A percentile compares a stretch with the other conserved stretches of the same genome.
These are phyloP conservation scores for Characodon lateralis DNA, from an alignment of 2,797 vertebrate genomes.

Conservation along the genomic window DNA sequence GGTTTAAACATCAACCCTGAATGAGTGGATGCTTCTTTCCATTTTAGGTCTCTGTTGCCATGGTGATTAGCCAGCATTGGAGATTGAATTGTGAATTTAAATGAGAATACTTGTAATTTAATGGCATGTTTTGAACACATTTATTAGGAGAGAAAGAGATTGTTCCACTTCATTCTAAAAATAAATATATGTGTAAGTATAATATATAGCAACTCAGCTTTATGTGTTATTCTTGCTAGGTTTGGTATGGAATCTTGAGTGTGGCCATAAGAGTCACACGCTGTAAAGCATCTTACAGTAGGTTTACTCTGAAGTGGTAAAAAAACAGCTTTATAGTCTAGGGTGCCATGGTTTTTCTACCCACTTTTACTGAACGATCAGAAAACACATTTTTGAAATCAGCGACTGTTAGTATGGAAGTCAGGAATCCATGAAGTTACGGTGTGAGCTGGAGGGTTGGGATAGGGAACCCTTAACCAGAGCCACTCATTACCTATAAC, in stretches of 20 bases:
- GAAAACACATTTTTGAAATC: too few species aligned
- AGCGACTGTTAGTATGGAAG: too few species aligned
- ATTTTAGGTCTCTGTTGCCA: background rate
- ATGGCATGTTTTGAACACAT: background rate
- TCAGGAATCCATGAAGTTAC: too few species aligned
- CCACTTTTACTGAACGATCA: background rate
- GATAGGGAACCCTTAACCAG: too few species aligned
- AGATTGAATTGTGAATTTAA: background rate
- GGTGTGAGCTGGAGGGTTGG: too few species aligned
- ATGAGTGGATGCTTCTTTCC: background rate
- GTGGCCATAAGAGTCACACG: background rate
- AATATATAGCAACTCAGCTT: background rate
- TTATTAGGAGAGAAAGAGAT: background rate
- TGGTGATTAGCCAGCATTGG: background rate
- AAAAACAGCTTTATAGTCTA: background rate
- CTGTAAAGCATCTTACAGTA: background rate
- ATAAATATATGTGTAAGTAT: background rate
- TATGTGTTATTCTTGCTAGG: background rate
- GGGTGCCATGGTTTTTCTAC: background rate
- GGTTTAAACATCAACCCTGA: background rate
- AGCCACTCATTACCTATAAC: too few species aligned
- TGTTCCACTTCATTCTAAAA: background rate
- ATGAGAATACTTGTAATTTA: background rate
- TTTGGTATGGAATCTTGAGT: background rate
- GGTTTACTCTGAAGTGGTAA: background rate